Evolutionary conservation across 92 coral and sea anemone genomes (phyloP), one percentile per base, ranked within the genome.

Genomic region (Virgularia gustaviana): DNA sequence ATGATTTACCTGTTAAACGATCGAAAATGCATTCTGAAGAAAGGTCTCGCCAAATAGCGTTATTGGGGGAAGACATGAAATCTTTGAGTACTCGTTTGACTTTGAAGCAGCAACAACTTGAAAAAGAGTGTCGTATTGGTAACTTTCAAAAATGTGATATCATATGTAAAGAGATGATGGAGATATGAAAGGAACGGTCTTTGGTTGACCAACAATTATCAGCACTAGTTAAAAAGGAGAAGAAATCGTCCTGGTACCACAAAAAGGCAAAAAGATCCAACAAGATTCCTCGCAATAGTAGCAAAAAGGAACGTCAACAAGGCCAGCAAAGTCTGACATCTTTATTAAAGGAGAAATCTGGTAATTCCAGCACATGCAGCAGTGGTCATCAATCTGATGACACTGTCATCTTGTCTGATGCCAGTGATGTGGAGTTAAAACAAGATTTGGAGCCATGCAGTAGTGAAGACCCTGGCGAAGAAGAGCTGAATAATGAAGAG

Each of bases 91-190:
- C 47, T 64, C 80, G 80, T 76, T 79, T 80, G 35, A 71, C 64
- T 60, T n/a, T 73, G 2, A 80, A 80, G 57, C 52, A 73, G 33
- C 79, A 73, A 61, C 75, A 72, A n/a, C 41, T 80, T 29, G 79
- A 80, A 34, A 80, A 80, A 38, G 85, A 78, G 25, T 33, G 57
- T 11, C 64, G 58, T 36, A 71, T 60, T 11, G 22, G 53, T 4
- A 80, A 73, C 45, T 72, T 8, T 44, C 72, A 80, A 79, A 79
- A 80, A 56, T 80, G 85, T 37, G 85, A 80, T 73, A 57, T 34
- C 13, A 73, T 80, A 41, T 11, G 31, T 78, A 77, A 47, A 1
- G 70, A 68, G 10, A 78, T 38, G 16, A 16, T 68, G 16, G 36
- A 80, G 63, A 59, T 80, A 52, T 64, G 84, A 49, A 79, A 29